Conservation (phyloP, 2,888 invertebrate genomes). For the Pantelozetes paolii region DNA sequence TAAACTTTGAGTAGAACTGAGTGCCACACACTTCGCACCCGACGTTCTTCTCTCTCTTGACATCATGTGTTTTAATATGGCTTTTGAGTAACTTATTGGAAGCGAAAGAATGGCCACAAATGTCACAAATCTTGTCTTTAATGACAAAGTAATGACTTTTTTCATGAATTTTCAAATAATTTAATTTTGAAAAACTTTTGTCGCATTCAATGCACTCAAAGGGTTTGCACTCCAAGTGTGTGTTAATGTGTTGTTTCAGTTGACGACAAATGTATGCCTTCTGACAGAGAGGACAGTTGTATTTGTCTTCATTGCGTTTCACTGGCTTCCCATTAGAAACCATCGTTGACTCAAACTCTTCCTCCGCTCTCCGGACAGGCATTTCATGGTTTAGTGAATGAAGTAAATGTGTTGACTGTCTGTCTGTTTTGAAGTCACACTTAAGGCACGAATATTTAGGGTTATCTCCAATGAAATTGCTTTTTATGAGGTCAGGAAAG, state of each 20-base stretch:
- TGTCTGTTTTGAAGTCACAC: slow-evolving; percentile 30
- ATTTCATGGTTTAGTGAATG: slow-evolving; percentile 31
- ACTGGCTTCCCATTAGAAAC: not conserved
- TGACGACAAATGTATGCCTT: slow-evolving; percentile 14
- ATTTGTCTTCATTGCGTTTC: slow-evolving; percentile 23
- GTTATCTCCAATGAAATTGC: slow-evolving; percentile 28
- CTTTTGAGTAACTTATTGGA: not conserved
- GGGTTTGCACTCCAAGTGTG: slow-evolving; percentile 45
- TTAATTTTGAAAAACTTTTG: slow-evolving; percentile 45
- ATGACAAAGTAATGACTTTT: slow-evolving; percentile 45
- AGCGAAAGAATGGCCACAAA: slow-evolving; percentile 46
- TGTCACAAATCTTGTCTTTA: slow-evolving; percentile 45
- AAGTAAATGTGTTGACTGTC: slow-evolving; percentile 22
- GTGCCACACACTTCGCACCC: slow-evolving; percentile 11
- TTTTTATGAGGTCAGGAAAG: slow-evolving; percentile 25
- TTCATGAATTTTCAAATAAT: slow-evolving; percentile 45
- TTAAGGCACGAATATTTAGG: slow-evolving; percentile 25
- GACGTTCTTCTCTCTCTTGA: not conserved
- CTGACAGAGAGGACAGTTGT: slow-evolving; percentile 33
- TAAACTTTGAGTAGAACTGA: slow-evolving; percentile 1
- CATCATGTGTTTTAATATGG: slow-evolving; percentile 25
- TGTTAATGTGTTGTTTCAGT: slow-evolving; percentile 45
- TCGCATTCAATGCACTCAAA: slow-evolving; percentile 46
- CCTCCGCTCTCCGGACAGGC: not conserved
- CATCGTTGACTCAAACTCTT: not conserved